These are phyloP conservation scores for Palythoa grandis DNA, from an alignment of 92 coral and sea anemone species.

Conservation along the genomic window DNA sequence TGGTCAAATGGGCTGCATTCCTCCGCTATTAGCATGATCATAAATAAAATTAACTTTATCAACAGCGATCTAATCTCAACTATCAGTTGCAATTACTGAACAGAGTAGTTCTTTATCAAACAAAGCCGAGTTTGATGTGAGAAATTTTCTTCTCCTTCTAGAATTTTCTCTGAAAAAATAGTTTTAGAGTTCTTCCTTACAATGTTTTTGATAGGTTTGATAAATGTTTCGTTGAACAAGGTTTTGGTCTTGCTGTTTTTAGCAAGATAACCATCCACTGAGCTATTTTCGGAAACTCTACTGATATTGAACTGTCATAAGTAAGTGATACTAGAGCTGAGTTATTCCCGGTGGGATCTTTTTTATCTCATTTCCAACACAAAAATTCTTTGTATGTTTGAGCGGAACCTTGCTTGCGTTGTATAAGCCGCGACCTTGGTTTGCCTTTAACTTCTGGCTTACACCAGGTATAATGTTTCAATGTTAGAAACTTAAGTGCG, in stretches of 20 bases:
- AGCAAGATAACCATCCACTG: too few relatives aligned
- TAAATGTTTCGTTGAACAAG: too few relatives aligned
- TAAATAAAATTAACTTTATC: not conserved
- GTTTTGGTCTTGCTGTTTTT: too few relatives aligned
- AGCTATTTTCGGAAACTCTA: too few relatives aligned
- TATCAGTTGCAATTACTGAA: not conserved
- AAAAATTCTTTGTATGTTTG: not conserved
- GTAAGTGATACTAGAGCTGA: not conserved
- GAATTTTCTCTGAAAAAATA: too few relatives aligned
- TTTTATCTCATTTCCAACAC: not conserved
- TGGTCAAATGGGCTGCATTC: constrained; percentile 79
- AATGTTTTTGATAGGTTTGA: too few relatives aligned
- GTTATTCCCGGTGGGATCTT: not conserved
- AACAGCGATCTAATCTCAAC: not conserved
- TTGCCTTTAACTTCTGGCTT: too few relatives aligned
- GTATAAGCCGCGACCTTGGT: not conserved
- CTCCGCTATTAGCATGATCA: constrained; percentile 63
- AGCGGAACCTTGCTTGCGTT: not conserved
- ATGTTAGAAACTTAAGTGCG: too few relatives aligned
- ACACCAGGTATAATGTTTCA: too few relatives aligned
- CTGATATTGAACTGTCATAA: not conserved
- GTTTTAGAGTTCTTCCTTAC: too few relatives aligned
- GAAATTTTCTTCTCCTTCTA: too few relatives aligned
- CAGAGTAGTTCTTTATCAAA: not conserved
- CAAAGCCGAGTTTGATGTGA: not conserved